These are phyloP conservation scores for Mastomys natalensis DNA, from an alignment of 2,113 vertebrate species.

Conservation along the genomic window DNA sequence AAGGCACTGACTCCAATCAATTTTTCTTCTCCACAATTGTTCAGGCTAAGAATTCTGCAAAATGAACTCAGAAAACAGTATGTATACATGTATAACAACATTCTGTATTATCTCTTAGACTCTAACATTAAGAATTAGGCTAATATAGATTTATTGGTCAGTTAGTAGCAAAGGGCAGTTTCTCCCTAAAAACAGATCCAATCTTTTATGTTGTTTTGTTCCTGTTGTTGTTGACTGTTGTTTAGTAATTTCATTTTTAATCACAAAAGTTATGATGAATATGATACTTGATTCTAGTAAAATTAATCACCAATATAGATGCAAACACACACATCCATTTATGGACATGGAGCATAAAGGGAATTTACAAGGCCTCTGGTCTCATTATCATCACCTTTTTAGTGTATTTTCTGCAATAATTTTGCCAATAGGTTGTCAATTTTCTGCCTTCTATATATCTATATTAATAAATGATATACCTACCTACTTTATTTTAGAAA, in stretches of 20 bases:
- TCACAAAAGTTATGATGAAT: neutral
- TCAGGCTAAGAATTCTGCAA: neutral
- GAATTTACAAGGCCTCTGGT: neutral
- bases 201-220: neutral
- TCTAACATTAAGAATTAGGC: neutral
- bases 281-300: neutral
- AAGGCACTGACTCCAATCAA: neutral
- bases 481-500: neutral
- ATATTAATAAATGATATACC: neutral
- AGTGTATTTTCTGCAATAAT: neutral
- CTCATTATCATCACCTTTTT: neutral
- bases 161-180: neutral
- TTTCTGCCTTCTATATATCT: neutral
- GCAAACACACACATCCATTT: neutral
- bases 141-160: neutral
- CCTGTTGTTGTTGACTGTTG: neutral
- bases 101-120: neutral
- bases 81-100: neutral
- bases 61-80: neutral
- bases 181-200: neutral
- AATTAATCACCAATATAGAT: neutral
- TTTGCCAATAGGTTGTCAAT: neutral
- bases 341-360: neutral
- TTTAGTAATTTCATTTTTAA: neutral
- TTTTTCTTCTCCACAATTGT: neutral